These are phyloP conservation scores for Drosophila mayaguana DNA, from an alignment of 2,888 invertebrate genomes.

Conservation along the genomic window DNA sequence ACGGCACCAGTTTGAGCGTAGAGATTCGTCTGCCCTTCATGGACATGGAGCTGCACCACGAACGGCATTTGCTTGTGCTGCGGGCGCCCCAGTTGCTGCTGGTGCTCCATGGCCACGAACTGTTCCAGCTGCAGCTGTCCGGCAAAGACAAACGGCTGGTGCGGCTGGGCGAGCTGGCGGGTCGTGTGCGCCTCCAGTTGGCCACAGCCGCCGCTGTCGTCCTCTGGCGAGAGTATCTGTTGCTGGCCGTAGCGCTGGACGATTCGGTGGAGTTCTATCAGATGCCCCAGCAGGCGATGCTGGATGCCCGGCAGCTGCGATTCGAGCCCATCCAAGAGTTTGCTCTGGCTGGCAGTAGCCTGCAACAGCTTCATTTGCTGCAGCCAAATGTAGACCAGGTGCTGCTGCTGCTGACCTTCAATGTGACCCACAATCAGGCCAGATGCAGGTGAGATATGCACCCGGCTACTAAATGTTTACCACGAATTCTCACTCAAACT, in stretches of 20 bases:
- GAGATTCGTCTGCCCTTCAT: conserved; percentile 80
- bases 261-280: conserved; percentile 81
- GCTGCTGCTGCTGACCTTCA: conserved; percentile 68
- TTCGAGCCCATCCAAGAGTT: conserved; percentile 81
- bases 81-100: conserved; percentile 71
- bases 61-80: conserved; percentile 69
- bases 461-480: neutral
- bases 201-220: conserved; percentile 70
- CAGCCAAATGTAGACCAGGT: conserved; percentile 64
- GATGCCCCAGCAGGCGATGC: conserved; percentile 59
- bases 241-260: conserved; percentile 75
- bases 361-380: conserved; percentile 68
- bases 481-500: neutral
- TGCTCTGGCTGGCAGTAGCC: conserved; percentile 61
- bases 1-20: conserved; percentile 61
- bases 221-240: conserved; percentile 74
- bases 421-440: conserved; percentile 67
- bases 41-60: conserved; percentile 76
- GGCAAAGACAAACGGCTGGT: conserved; percentile 69
- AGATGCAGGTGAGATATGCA: conserved; percentile 54
- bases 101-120: conserved; percentile 79
- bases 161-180: conserved; percentile 71
- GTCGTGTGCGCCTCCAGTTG: conserved; percentile 55
- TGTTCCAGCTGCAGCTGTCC: conserved; percentile 73
- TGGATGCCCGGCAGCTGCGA: conserved; percentile 42